Evolutionary conservation across 2,888 invertebrate genomes (phyloP).

Genomic region (Prosopocoilus inquinatus): DNA sequence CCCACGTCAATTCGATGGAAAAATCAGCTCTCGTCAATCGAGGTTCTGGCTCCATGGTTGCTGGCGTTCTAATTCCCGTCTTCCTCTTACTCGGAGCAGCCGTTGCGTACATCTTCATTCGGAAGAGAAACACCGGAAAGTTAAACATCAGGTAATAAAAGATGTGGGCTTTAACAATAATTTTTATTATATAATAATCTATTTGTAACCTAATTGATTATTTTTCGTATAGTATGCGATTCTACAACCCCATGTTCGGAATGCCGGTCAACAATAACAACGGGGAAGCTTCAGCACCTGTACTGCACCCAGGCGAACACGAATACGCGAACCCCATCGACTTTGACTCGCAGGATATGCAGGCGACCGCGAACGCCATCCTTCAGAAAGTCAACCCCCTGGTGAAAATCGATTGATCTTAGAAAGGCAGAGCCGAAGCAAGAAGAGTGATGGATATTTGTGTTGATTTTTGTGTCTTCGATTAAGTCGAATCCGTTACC

Average conservation of each 20-base stretch:
- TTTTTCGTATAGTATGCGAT: constrained; percentile 39
- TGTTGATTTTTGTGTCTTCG: background rate
- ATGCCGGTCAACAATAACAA: constrained; percentile 25
- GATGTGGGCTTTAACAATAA: too few relatives aligned
- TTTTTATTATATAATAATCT: too few relatives aligned
- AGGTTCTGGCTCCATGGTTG: constrained; percentile 15
- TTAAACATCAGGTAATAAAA: constrained; percentile 28
- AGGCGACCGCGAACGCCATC: constrained; percentile 26
- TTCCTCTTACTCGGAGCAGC: constrained; percentile 19
- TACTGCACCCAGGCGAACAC: constrained; percentile 41
- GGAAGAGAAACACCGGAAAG: constrained; percentile 22
- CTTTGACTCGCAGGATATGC: constrained; percentile 25
- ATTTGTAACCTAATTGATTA: background rate
- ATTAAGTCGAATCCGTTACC: background rate
- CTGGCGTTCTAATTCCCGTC: constrained; percentile 19
- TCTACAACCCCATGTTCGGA: constrained; percentile 43
- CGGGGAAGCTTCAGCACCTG: constrained; percentile 10
- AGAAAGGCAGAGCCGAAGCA: background rate
- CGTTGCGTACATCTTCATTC: constrained; percentile 24
- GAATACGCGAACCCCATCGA: constrained; percentile 43
- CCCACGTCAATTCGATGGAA: constrained; percentile 1
- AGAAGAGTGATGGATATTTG: background rate
- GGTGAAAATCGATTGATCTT: constrained; percentile 18
- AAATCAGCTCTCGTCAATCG: constrained; percentile 3
- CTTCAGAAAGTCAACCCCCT: constrained; percentile 29